phyloP scores from a whole-genome alignment of 2,797 vertebrate species.

The Leucoraja ocellata region DNA sequence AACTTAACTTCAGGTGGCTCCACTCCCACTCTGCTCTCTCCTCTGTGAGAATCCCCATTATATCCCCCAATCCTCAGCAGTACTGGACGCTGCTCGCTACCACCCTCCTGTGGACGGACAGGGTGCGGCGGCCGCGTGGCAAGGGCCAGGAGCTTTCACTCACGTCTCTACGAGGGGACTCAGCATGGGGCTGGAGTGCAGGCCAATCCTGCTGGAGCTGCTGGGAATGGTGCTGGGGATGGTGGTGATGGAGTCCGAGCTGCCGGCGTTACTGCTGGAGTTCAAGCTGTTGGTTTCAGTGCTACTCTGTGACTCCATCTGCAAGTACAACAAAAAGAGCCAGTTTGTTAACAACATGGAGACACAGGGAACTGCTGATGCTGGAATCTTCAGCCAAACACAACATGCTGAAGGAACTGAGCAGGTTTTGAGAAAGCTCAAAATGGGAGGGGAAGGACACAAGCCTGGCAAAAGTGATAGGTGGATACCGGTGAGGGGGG shows the following conservation, averaged over 20 bases:
- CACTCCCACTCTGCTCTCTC: too few relatives aligned
- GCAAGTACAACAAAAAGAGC: conserved; percentile 43
- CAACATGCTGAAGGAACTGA: too few relatives aligned
- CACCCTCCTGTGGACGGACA: background rate
- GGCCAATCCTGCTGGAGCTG: background rate
- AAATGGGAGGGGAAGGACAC: too few relatives aligned
- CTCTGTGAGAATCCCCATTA: too few relatives aligned
- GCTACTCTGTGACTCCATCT: conserved; percentile 78
- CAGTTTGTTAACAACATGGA: background rate
- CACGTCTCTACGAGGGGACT: conserved; percentile 75
- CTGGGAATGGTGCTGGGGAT: conserved; percentile 50
- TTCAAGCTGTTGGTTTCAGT: conserved; percentile 53
- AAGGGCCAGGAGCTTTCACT: conserved; percentile 47
- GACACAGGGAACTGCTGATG: background rate
- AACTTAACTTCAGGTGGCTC: too few relatives aligned
- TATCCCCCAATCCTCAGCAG: background rate
- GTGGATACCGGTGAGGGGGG: too few relatives aligned
- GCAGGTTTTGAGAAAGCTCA: too few relatives aligned
- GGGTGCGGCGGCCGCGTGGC: background rate
- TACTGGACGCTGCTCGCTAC: background rate
- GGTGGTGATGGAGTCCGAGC: conserved; percentile 56
- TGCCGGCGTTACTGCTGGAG: conserved; percentile 59
- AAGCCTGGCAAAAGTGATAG: too few relatives aligned
- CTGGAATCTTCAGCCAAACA: background rate
- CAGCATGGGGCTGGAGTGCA: conserved; percentile 51